Evolutionary conservation across 2,113 vertebrate genomes (phyloP), one percentile per base, ranked within the genome.

Genomic region (Pantherophis guttatus): DNA sequence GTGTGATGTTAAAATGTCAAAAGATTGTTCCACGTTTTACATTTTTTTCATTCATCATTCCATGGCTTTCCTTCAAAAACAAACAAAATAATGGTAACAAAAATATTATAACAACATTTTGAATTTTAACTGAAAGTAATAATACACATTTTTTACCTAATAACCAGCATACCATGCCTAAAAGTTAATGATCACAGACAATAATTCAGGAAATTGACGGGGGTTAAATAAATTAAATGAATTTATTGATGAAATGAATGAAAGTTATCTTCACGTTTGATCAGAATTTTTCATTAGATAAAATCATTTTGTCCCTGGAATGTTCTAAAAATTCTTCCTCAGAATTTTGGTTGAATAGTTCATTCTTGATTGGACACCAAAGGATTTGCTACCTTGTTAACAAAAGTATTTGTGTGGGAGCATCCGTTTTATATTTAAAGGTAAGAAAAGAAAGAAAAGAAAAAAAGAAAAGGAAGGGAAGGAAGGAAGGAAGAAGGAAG

Each of bases 1-100:
- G 95, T 92, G 93, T 97, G 97, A 91, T 57, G 97, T 95, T 94
- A 96, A 90, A 94, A 95, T 94, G 94, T 96, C 26, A 96, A 81
- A 95, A 96, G 65, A 94, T 96, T 92, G 29, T 94, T 95, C 70
- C 94, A 93, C 96, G 94, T 94, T 62, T 52, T 92, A 89, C 1
- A 1, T 33, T 91, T 93, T 96, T 19, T 19, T 7, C 62, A 65
- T 95, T 33, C 88, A 95, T 94, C 93, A 93, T 70, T 33, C 62
- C 48, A 39, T 81, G 33, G 33, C 17, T 81, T 81, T 10, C 33
- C 39, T 70, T 70, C 65, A 70, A 70, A 70, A 48, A 17, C 15
- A 57, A 86, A 23, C 75, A 89, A 94, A 93, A 96, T 48, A 33
- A 39, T 75, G n/a, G 92, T 54, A 58, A 85, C 23, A 94, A 95